Conservation (phyloP, 2,888 invertebrate genomes). For the Trachelus tabidus region DNA sequence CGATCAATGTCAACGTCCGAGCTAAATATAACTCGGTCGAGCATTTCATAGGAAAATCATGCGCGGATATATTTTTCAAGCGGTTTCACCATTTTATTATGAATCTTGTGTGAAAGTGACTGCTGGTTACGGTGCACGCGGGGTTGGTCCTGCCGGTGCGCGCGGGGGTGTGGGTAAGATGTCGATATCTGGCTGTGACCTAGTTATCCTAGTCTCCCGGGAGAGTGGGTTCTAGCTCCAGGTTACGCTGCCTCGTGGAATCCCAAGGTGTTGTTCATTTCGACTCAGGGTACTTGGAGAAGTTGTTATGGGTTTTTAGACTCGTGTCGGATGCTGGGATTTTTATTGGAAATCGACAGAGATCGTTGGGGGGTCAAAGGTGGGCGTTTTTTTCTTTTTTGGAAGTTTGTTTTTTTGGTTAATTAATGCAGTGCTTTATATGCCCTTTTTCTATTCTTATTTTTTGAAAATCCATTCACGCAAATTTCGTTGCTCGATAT, state of each 20-base stretch:
- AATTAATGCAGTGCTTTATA: background rate
- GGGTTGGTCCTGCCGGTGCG: background rate
- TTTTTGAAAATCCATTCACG: background rate
- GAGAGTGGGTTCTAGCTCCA: conserved; percentile 30
- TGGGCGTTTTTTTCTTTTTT: background rate
- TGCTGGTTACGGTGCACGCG: background rate
- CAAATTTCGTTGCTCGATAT: background rate
- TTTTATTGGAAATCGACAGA: background rate
- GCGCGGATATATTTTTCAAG: background rate
- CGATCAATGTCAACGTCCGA: background rate
- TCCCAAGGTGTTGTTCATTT: background rate
- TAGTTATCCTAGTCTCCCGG: conserved; percentile 50
- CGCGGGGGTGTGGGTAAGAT: conserved; percentile 36
- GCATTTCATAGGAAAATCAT: background rate
- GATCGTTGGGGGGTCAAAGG: background rate
- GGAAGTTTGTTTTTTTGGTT: too few relatives aligned
- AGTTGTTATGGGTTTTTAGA: background rate
- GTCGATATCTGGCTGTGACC: conserved; percentile 54
- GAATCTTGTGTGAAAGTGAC: background rate
- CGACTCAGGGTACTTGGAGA: background rate
- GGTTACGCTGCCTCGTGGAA: background rate
- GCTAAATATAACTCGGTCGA: background rate
- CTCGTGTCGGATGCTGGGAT: background rate
- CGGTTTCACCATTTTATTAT: background rate
- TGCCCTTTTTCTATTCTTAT: background rate